Evolutionary conservation across 2,113 vertebrate genomes (phyloP).

Genomic region (Lonchura striata): DNA sequence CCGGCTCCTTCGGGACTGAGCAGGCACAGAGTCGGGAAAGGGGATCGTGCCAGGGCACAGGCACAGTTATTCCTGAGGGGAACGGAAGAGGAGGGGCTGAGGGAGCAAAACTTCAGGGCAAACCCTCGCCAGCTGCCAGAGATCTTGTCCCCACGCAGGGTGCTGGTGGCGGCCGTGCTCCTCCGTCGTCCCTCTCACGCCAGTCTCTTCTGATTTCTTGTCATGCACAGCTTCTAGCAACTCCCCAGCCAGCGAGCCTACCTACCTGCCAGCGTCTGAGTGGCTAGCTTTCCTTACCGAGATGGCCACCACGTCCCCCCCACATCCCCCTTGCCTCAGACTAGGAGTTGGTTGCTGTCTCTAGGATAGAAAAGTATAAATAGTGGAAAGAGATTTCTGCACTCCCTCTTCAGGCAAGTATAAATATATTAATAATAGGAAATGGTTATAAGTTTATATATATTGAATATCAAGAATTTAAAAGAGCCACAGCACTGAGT

Average conservation of each 20-base stretch:
- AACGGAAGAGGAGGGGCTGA: rapidly evolving
- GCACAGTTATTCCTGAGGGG: background rate
- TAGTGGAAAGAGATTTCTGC: background rate
- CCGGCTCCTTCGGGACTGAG: rapidly evolving
- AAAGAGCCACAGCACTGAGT: background rate
- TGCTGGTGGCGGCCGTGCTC: background rate
- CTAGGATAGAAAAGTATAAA: background rate
- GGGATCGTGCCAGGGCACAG: rapidly evolving
- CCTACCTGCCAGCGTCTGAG: background rate
- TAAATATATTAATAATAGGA: background rate
- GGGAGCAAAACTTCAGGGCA: background rate
- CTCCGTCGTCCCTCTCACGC: background rate
- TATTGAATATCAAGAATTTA: background rate
- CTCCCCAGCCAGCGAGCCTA: background rate
- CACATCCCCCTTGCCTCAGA: background rate
- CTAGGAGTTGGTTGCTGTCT: rapidly evolving
- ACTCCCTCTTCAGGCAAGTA: background rate
- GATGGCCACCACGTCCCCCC: too few species aligned
- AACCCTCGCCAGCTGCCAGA: background rate
- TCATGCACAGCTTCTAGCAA: background rate
- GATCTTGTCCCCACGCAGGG: background rate
- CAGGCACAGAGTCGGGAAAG: background rate
- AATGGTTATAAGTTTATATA: background rate
- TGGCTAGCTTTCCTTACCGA: background rate
- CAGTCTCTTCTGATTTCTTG: background rate